phyloP scores from a whole-genome alignment of 2,113 vertebrate species.

The Corythaeola cristata region DNA sequence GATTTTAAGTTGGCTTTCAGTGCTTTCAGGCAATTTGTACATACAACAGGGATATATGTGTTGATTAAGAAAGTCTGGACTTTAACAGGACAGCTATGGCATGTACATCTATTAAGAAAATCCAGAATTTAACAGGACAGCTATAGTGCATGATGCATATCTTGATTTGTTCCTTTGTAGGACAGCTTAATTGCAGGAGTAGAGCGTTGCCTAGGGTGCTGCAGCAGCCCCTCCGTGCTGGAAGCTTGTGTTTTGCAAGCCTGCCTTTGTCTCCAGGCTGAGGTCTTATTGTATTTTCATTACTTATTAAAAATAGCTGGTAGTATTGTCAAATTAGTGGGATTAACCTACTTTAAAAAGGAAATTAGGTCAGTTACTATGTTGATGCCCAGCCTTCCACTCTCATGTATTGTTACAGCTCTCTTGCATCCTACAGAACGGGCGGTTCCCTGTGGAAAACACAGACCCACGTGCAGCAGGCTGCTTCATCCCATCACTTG shows the following conservation, averaged over 20 bases:
- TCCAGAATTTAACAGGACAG: neutral
- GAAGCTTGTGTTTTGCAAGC: neutral
- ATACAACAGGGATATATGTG: neutral
- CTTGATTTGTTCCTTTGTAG: neutral
- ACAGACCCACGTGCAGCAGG: neutral
- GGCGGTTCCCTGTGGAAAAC: neutral
- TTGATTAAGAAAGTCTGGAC: neutral
- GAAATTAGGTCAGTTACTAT: slow-evolving; percentile 41
- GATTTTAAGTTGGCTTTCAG: neutral
- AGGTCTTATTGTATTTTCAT: neutral
- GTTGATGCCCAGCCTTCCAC: neutral
- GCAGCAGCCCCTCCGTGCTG: neutral
- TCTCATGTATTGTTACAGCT: neutral
- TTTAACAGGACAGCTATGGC: neutral
- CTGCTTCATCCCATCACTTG: neutral
- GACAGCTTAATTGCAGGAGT: neutral
- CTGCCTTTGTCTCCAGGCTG: neutral
- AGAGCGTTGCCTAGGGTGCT: neutral
- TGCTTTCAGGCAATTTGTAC: neutral
- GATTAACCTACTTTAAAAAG: slow-evolving; percentile 15
- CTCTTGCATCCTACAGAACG: neutral
- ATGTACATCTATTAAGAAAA: neutral
- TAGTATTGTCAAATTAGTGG: neutral
- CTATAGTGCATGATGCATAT: neutral
- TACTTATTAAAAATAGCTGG: neutral